A percentile compares a stretch with the other conserved stretches of the same genome.
Evolutionary conservation across 2,113 vertebrate genomes (phyloP).

Genomic region (Ellobius talpinus): DNA sequence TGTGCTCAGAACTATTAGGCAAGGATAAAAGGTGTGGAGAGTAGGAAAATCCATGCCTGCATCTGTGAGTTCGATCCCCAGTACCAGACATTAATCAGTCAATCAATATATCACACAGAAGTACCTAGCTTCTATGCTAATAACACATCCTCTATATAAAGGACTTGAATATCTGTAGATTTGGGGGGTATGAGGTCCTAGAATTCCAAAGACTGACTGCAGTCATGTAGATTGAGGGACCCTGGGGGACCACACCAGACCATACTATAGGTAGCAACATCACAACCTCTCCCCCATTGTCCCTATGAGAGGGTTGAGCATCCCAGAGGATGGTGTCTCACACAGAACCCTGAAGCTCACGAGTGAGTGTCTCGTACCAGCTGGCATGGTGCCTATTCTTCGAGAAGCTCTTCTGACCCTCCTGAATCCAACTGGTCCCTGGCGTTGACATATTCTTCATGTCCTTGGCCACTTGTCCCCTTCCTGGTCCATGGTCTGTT

Average conservation of each 20-base stretch:
- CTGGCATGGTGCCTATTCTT: neutral
- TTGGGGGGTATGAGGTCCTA: neutral
- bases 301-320: neutral
- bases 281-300: rapidly evolving
- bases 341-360: neutral
- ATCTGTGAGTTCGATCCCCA: neutral
- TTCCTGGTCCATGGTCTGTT: neutral
- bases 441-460: neutral
- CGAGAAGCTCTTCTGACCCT: neutral
- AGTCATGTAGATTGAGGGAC: neutral
- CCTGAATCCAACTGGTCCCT: neutral
- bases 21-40: neutral
- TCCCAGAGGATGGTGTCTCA: neutral
- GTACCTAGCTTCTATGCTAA: neutral
- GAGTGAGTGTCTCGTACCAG: neutral
- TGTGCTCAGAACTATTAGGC: neutral
- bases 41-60: neutral
- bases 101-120: neutral
- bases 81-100: neutral
- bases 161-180: neutral
- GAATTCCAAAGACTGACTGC: neutral
- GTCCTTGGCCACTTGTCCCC: neutral
- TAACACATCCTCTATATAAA: neutral
- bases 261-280: neutral
- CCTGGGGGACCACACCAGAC: neutral